Base-by-base conservation (phyloP, 2,888 invertebrate species). In the Julus scandinavius region DNA sequence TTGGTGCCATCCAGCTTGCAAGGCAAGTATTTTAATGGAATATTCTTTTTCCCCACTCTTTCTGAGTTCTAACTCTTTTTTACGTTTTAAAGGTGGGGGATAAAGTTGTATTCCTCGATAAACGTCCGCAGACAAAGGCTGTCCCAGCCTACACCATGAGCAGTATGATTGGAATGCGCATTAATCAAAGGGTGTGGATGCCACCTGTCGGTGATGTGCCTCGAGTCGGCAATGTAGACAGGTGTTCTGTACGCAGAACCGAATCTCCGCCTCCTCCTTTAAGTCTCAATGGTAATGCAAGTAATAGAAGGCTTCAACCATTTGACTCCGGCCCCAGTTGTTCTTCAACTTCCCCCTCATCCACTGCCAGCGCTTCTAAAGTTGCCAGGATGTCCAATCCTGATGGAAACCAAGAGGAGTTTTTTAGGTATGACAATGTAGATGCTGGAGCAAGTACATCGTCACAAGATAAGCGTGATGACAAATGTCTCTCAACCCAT, bases 1-100 rank as follows among this genome's bases (percentile, higher is more conserved):
- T 91, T 98, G 98, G 97, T 97, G 97, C 92, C 97, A 98, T 93
- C 97, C 97, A 88, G 97, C 97, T 87, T 97, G 97, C 92, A 95
- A 94, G 93, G 95, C 95, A 92, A 91, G 91, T 90, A 54, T 49
- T 49, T 50, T 88, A 50, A 5, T 49, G 6, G 11, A 87, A 50
- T n/a, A 49, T 87, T 20, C 45, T 13, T n/a, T 85, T 29, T 29
- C 29, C 29, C 29, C 29, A 29, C 29, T 29, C 29, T 29, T 29
- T 29, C 29, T 29, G 29, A 29, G 29, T 29, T 29, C 29, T 29
- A 29, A 29, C 29, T 1, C 29, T 29, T 29, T 29, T 29, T 29
- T 29, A 29, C 29, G 29, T 29, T 29, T 29, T 29, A 29, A 89
- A 92, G 92, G 92, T 93, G 80, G 92, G 91, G 40, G 91, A 92